Evolutionary conservation across 2,888 invertebrate genomes (phyloP).

Genomic region (Pharmacophagus antenor): DNA sequence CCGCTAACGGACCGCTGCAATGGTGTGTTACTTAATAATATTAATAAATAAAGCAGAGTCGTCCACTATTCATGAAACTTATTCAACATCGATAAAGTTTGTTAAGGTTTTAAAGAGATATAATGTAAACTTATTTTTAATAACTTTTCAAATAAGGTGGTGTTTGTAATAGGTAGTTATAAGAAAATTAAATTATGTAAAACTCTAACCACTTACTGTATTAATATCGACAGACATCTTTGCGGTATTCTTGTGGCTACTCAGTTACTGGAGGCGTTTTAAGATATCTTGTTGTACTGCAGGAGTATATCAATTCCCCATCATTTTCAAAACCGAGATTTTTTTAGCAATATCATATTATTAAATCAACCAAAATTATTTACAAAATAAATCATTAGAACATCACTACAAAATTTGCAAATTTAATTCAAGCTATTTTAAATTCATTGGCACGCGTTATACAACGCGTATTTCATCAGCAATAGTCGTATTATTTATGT

Average conservation of each 20-base stretch:
- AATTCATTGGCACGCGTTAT: conserved; percentile 8
- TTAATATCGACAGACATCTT: too few species aligned
- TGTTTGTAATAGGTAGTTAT: too few species aligned
- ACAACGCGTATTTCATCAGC: not conserved
- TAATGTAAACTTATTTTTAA: not conserved
- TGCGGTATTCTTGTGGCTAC: too few species aligned
- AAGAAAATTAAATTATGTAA: too few species aligned
- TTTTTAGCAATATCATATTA: too few species aligned
- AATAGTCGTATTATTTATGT: not conserved
- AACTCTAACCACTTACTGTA: too few species aligned
- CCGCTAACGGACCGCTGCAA: conserved; percentile 36
- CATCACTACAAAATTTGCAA: not conserved
- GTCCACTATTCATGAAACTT: not conserved
- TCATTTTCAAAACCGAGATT: too few species aligned
- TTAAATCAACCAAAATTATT: conserved; percentile 1
- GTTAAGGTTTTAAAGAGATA: not conserved
- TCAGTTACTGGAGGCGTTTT: too few species aligned
- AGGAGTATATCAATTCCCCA: too few species aligned
- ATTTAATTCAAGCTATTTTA: not conserved
- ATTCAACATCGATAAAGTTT: not conserved
- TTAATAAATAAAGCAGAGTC: conserved; percentile 44
- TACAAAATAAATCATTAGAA: not conserved
- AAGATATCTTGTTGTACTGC: too few species aligned
- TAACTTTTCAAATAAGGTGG: too few species aligned
- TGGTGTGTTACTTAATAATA: conserved; percentile 47